Evolutionary conservation across 2,797 vertebrate genomes (phyloP).

Genomic region (Manis javanica): DNA sequence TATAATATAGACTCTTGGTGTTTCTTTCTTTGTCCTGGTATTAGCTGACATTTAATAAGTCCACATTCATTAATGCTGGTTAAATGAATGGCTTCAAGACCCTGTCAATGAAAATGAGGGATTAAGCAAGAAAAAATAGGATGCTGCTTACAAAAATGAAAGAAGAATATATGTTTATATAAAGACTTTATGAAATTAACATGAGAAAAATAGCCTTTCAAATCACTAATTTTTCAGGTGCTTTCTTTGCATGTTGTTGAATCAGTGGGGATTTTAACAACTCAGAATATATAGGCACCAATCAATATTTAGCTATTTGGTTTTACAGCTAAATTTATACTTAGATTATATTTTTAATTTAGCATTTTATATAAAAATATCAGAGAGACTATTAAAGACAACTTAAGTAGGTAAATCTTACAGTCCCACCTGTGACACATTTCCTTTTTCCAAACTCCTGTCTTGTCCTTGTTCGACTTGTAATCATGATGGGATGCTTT

Average conservation of each 20-base stretch:
- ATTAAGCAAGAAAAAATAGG: not conserved
- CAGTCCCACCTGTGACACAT: not conserved
- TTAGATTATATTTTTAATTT: not conserved
- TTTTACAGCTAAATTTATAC: not conserved
- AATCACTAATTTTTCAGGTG: not conserved
- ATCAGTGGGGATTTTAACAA: not conserved
- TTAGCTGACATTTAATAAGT: not conserved
- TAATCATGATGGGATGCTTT: not conserved
- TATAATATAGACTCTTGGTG: not conserved
- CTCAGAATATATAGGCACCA: not conserved
- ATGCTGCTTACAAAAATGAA: not conserved
- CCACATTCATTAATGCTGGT: not conserved
- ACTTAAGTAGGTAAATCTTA: not conserved
- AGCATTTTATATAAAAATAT: constrained; percentile 10
- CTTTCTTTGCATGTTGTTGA: not conserved
- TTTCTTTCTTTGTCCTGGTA: not conserved
- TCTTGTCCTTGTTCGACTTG: not conserved
- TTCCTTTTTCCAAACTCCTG: not conserved
- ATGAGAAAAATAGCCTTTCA: not conserved
- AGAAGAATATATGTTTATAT: not conserved
- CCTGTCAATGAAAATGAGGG: not conserved
- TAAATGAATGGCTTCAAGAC: not conserved
- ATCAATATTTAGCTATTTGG: not conserved
- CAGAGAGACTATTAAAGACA: not conserved
- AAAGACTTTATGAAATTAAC: not conserved